phyloP scores from a whole-genome alignment of 2,113 vertebrate genomes.

The Pomatorhinus ruficollis region DNA sequence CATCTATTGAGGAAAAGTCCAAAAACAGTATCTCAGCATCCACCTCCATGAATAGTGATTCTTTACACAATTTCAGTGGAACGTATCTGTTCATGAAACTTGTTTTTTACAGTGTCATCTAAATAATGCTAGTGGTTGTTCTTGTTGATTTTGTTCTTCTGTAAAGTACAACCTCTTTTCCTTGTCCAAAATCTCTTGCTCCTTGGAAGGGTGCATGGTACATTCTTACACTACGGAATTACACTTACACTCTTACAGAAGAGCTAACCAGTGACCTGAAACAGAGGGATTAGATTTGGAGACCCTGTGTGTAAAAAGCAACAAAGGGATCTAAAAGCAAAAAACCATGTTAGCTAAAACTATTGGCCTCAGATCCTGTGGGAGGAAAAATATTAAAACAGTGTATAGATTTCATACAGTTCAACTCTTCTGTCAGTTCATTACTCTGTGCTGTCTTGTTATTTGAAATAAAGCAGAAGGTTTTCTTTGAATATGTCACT shows the following conservation, averaged over 20 bases:
- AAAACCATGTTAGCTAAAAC: neutral
- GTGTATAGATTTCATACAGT: neutral
- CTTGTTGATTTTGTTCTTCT: neutral
- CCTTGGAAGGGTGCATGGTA: neutral
- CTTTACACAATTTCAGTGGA: neutral
- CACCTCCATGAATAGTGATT: rapidly evolving
- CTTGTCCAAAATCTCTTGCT: neutral
- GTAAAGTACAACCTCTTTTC: neutral
- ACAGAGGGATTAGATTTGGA: neutral
- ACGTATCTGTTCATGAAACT: neutral
- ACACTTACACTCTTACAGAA: neutral
- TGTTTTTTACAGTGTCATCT: neutral
- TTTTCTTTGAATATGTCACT: neutral
- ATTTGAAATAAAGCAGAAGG: neutral
- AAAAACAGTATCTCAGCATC: neutral
- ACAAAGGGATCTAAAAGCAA: neutral
- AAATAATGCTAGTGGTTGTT: neutral
- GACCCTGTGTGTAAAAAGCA: neutral
- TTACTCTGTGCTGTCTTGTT: neutral
- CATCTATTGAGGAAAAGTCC: neutral
- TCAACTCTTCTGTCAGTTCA: neutral
- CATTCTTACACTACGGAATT: neutral
- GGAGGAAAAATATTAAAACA: neutral
- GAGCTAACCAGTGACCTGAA: neutral
- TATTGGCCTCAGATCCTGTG: neutral